Base-by-base conservation (phyloP, 1,140 invertebrate genomes). In the Drosophila nasuta region DNA sequence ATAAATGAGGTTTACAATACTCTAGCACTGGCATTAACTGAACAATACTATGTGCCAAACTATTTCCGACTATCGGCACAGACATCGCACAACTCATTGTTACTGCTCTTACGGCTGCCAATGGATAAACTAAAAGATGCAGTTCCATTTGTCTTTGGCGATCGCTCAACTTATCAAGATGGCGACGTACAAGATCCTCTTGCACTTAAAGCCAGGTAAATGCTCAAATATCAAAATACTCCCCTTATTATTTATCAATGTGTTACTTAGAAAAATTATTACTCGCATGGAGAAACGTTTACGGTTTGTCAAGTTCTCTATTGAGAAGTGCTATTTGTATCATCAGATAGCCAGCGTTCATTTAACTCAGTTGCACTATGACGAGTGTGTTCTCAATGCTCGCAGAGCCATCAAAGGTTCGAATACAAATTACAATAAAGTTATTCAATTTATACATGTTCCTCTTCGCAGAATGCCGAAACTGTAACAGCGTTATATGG, bases 1-100 rank as follows among this genome's bases (percentile, higher is more conserved):
- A 67, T 83, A 0, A 91, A 91, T 38, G 91, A 92, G 43, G 83
- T 92, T 0, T 92, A 92, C 52, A 92, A 92, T 46, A 91, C 68
- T 0, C 20, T 92, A 15, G 91, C 79, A 0, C 28, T 92, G 58
- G 78, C 91, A 0, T 49, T 89, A 28, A 56, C 68, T 7, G 91
- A 91, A 3, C 77, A 91, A 4, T 73, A 82, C 17, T n/a, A 20
- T 1, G 51, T 75, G 1, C 76, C 78, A 1, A 66, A 81, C 6
- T 11, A 7, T 8, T 60, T 75, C 0, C 0, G 64, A 28, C 2
- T 1, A 0, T n/a, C 1, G 1, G 3, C 2, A 5, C 3, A 30
- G 49, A 35, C 7, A 20, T 7, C 20, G 1, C 35, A 52, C 35
- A 4, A 4, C 1, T 5, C 52, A 0, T 62, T 92, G 3, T 33